These are phyloP conservation scores for Coptodon bakossiorum DNA, from an alignment of 2,113 vertebrate genomes.

Conservation along the genomic window DNA sequence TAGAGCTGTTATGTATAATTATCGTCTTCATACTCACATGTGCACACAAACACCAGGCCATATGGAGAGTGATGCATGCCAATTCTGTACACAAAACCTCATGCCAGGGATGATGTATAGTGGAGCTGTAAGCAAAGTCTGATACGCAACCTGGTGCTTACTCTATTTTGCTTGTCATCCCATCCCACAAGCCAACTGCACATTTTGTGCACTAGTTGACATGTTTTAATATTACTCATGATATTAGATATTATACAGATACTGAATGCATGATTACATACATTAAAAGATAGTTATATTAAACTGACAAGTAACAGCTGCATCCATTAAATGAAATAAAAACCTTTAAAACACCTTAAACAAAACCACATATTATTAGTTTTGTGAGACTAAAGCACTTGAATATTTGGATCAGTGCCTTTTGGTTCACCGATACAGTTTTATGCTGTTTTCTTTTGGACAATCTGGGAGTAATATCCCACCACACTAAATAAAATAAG, in stretches of 20 bases:
- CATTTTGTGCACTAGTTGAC: background rate
- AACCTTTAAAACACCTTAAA: background rate
- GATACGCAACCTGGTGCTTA: background rate
- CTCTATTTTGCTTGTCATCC: background rate
- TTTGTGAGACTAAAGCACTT: background rate
- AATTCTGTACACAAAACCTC: conserved; percentile 13
- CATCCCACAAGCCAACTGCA: background rate
- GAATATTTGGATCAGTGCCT: background rate
- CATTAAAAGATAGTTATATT: background rate
- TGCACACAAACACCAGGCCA: conserved; percentile 16
- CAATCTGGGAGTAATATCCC: background rate
- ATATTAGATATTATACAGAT: background rate
- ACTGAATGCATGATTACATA: background rate
- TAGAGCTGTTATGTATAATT: conserved; percentile 27
- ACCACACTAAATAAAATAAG: background rate
- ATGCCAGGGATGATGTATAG: conserved; percentile 15
- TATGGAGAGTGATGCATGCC: conserved; percentile 20
- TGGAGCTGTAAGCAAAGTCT: background rate
- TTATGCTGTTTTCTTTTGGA: background rate
- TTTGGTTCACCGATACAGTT: background rate
- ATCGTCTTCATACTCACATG: background rate
- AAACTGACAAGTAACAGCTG: background rate
- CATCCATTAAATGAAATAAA: background rate
- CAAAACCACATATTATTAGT: background rate
- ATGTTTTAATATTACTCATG: background rate